Evolutionary conservation across 2,797 vertebrate species (phyloP).

Genomic region (Siniperca undulata): DNA sequence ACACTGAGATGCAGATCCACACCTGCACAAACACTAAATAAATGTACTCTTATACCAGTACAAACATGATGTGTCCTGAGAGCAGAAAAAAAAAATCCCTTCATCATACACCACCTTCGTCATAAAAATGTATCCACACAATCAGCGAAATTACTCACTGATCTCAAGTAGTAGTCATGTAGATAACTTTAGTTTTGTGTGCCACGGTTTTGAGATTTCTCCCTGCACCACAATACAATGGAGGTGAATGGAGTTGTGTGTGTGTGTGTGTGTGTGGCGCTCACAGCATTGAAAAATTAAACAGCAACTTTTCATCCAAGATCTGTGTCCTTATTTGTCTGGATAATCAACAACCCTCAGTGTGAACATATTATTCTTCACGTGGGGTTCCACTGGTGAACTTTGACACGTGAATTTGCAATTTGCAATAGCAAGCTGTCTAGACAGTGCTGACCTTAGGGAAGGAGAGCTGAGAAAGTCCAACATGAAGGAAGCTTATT

Average conservation of each 20-base stretch:
- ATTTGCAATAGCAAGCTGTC: not conserved
- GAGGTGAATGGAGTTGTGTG: constrained; percentile 5
- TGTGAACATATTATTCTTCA: not conserved
- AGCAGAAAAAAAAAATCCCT: not conserved
- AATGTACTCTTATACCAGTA: not conserved
- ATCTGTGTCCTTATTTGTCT: no score
- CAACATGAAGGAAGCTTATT: constrained; percentile 2
- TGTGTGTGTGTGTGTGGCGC: not conserved
- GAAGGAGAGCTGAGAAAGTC: not conserved
- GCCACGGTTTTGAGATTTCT: constrained; percentile 5
- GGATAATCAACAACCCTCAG: constrained; percentile 2
- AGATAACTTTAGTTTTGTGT: not conserved
- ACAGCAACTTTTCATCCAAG: not conserved
- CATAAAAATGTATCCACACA: not conserved
- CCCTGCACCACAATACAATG: not conserved
- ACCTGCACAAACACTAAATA: constrained; percentile 21
- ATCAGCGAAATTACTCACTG: not conserved
- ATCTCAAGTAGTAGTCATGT: not conserved
- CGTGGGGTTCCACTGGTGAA: not conserved
- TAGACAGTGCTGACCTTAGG: not conserved
- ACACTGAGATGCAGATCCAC: constrained; percentile 6
- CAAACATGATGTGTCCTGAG: not conserved
- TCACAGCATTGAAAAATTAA: not conserved
- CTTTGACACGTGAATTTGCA: not conserved
- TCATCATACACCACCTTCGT: not conserved